Percentiles rank a stretch among this genome's conserved stretches.
phyloP scores from a whole-genome alignment of 1,140 invertebrate genomes.

The Charaxes varanes region DNA sequence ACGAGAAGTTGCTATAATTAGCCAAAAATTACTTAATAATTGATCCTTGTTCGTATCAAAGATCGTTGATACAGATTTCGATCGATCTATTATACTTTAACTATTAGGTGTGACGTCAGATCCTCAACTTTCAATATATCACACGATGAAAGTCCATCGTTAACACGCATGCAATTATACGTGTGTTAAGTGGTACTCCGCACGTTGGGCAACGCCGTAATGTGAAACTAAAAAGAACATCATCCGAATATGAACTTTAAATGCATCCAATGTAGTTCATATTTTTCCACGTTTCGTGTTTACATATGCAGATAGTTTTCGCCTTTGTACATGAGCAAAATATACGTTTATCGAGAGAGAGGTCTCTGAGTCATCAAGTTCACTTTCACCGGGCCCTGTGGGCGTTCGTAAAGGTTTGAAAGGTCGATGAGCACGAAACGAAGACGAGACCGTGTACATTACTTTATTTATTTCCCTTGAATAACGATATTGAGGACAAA shows the following conservation, averaged over 20 bases:
- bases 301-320: neutral
- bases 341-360: constrained; percentile 31
- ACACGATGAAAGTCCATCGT: constrained; percentile 38
- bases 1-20: too few species aligned
- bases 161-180: constrained; percentile 31
- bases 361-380: constrained; percentile 38
- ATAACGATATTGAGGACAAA: too few species aligned
- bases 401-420: constrained; percentile 11
- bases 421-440: constrained; percentile 1
- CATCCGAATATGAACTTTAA: constrained; percentile 10
- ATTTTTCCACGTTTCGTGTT: too few species aligned
- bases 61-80: constrained; percentile 1
- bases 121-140: constrained; percentile 31
- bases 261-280: constrained; percentile 9
- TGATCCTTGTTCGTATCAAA: too few species aligned
- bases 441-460: too few species aligned
- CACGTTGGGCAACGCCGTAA: neutral
- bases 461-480: too few species aligned
- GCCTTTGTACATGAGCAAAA: constrained; percentile 2
- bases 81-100: constrained; percentile 1
- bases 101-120: constrained; percentile 4
- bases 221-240: constrained; percentile 1
- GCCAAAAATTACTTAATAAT: too few species aligned
- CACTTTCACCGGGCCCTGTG: constrained; percentile 45
- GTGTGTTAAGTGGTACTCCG: constrained; percentile 35